phyloP scores from a whole-genome alignment of 2,888 invertebrate genomes.

The Sphaeridia pumilis region DNA sequence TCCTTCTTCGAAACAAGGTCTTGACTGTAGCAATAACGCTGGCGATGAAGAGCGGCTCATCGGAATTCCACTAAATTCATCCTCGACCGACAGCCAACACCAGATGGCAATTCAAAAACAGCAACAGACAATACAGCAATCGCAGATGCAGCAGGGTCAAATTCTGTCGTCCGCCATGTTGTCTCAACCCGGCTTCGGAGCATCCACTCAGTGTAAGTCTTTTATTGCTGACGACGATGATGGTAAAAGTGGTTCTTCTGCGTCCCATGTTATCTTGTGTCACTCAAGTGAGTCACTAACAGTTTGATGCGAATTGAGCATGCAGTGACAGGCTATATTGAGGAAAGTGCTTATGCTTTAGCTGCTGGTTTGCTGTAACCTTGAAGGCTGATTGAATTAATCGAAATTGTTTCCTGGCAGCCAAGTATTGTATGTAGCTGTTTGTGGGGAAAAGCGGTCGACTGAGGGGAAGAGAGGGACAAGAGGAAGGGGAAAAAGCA shows the following conservation, averaged over 20 bases:
- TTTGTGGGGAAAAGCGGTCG: too few relatives aligned
- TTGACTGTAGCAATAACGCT: constrained; percentile 2
- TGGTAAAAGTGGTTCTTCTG: background rate
- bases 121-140: background rate
- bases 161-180: background rate
- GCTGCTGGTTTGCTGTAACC: too few relatives aligned
- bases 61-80: background rate
- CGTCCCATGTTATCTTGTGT: too few relatives aligned
- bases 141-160: background rate
- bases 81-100: background rate
- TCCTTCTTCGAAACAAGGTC: constrained; percentile 4
- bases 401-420: too few relatives aligned
- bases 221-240: background rate
- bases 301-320: too few relatives aligned
- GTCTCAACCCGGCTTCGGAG: background rate
- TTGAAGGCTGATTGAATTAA: too few relatives aligned
- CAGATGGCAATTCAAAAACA: background rate
- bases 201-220: background rate
- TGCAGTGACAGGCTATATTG: too few relatives aligned
- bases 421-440: too few relatives aligned
- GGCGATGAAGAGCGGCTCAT: background rate
- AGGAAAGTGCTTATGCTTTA: too few relatives aligned
- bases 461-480: too few relatives aligned
- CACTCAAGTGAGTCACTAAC: too few relatives aligned
- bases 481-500: too few relatives aligned